Evolutionary conservation across 2,888 invertebrate species (phyloP).

Genomic region (Epiblema foenella): DNA sequence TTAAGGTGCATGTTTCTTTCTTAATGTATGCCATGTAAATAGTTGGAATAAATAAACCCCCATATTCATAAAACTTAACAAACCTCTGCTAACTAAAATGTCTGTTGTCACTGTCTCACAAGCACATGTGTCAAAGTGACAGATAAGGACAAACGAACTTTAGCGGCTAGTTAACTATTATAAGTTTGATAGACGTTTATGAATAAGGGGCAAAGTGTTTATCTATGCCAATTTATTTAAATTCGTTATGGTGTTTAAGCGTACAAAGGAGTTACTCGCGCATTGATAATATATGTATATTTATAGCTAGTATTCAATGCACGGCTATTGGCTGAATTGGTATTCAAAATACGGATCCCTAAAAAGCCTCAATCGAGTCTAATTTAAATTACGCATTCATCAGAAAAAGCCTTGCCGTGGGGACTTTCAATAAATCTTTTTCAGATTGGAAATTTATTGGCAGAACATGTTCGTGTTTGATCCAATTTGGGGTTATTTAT

Average conservation of each 20-base stretch:
- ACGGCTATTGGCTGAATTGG: not conserved
- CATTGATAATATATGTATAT: not conserved
- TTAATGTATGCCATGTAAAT: no score
- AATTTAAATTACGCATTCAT: slow-evolving; percentile 15
- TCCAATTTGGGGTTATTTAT: slow-evolving; percentile 22
- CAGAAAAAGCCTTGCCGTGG: not conserved
- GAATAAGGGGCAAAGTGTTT: no score
- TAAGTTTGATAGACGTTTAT: no score
- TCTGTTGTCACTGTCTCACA: no score
- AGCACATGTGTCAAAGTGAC: no score
- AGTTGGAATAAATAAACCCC: no score
- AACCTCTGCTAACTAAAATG: no score
- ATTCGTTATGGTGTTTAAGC: not conserved
- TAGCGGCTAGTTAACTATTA: no score
- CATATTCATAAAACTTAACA: no score
- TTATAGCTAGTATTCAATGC: not conserved
- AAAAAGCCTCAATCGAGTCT: not conserved
- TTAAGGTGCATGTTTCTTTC: no score
- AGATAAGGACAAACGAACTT: no score
- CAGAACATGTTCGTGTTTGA: slow-evolving; percentile 11
- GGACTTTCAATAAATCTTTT: slow-evolving; percentile 8
- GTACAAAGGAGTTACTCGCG: not conserved
- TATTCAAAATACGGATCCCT: not conserved
- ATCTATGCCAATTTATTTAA: not conserved
- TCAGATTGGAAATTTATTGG: slow-evolving; percentile 34